phyloP scores from a whole-genome alignment of 2,888 invertebrate species.

The Druceiella hillmani region DNA sequence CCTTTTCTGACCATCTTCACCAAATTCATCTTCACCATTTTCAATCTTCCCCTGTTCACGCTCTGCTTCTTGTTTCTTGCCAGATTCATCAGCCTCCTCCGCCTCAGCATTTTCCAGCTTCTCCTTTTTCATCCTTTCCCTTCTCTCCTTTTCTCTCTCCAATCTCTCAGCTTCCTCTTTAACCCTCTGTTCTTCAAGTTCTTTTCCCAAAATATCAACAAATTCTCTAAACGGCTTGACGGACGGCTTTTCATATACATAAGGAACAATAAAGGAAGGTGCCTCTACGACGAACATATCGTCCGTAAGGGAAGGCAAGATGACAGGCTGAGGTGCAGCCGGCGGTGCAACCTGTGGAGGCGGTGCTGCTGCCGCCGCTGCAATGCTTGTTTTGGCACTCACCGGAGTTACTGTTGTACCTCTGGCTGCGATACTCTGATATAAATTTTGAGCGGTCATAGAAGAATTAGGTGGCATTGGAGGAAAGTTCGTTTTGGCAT shows the following conservation, averaged over 20 bases:
- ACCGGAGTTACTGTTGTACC: slow-evolving; percentile 42
- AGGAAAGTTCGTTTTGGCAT: slow-evolving; percentile 30
- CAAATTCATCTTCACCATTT: slow-evolving; percentile 20
- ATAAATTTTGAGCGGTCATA: slow-evolving; percentile 58
- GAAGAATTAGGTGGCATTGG: slow-evolving; percentile 37
- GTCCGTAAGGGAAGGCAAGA: slow-evolving; percentile 79
- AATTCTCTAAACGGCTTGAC: slow-evolving; percentile 70
- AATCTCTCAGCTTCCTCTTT: slow-evolving; percentile 46
- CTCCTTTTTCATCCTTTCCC: slow-evolving; percentile 30
- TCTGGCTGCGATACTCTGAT: slow-evolving; percentile 45
- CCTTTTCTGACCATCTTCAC: slow-evolving; percentile 17
- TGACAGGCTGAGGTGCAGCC: slow-evolving; percentile 46
- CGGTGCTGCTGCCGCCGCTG: slow-evolving; percentile 30
- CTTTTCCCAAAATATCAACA: slow-evolving; percentile 57
- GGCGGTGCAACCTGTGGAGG: slow-evolving; percentile 32
- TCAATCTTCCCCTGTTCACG: slow-evolving; percentile 27
- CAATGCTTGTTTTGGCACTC: slow-evolving; percentile 27
- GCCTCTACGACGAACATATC: slow-evolving; percentile 92
- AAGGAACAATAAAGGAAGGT: slow-evolving; percentile 89
- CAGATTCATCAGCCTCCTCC: slow-evolving; percentile 31
- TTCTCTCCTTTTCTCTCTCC: slow-evolving; percentile 31
- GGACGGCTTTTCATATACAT: slow-evolving; percentile 88
- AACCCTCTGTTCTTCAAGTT: slow-evolving; percentile 56
- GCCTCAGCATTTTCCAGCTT: slow-evolving; percentile 30
- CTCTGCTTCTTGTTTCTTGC: slow-evolving; percentile 27